Conservation (phyloP, 2,888 invertebrate genomes). For the Lottia scabra region DNA sequence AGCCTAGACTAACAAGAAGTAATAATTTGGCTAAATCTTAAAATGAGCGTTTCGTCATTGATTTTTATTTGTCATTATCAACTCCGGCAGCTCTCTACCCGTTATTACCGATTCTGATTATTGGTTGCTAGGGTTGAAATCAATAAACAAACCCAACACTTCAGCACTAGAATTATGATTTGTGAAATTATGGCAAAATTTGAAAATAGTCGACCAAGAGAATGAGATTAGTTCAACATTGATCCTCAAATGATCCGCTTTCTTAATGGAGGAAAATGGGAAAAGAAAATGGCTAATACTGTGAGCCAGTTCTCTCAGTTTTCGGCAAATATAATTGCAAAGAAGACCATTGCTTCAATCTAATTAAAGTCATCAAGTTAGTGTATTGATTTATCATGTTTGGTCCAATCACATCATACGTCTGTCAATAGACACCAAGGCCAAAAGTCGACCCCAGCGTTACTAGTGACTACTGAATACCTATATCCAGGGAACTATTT, state of each 20-base stretch:
- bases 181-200: slow-evolving; percentile 40
- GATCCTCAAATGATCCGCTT: slow-evolving; percentile 2
- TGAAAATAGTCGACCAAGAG: slow-evolving; percentile 32
- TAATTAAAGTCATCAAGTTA: slow-evolving; percentile 37
- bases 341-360: slow-evolving; percentile 32
- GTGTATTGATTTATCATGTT: slow-evolving; percentile 32
- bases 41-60: slow-evolving; percentile 38
- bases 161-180: slow-evolving; percentile 34
- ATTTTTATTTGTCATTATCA: slow-evolving; percentile 35
- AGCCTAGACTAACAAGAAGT: slow-evolving; percentile 14
- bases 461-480: neutral
- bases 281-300: slow-evolving; percentile 29
- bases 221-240: slow-evolving; percentile 18
- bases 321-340: slow-evolving; percentile 37
- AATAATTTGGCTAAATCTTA: slow-evolving; percentile 24
- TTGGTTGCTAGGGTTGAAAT: slow-evolving; percentile 39
- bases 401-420: slow-evolving; percentile 32
- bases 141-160: slow-evolving; percentile 31
- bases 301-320: slow-evolving; percentile 16
- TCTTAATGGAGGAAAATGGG: slow-evolving; percentile 13
- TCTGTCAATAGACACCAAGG: slow-evolving; percentile 31
- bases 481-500: neutral
- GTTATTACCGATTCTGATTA: slow-evolving; percentile 27
- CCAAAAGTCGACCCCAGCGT: neutral
- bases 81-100: slow-evolving; percentile 23